These are phyloP conservation scores for Anarrhichthys ocellatus DNA, from an alignment of 2,113 vertebrate species.

Conservation along the genomic window DNA sequence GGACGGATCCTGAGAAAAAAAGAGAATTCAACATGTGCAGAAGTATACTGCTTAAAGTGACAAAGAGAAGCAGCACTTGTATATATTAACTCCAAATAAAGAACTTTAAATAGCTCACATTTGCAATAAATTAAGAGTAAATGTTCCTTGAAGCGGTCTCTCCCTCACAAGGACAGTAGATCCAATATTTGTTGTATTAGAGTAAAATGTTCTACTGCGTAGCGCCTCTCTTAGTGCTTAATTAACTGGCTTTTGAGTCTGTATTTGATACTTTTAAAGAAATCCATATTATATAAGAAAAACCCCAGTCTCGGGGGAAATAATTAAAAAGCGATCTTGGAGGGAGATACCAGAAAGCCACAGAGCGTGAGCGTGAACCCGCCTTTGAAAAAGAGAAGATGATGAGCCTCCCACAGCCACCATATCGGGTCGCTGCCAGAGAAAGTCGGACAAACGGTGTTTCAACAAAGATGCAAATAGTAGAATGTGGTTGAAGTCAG, in stretches of 20 bases:
- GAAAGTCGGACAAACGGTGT: not conserved
- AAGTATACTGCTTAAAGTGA: not conserved
- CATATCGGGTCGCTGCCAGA: not conserved
- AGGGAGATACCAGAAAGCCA: not conserved
- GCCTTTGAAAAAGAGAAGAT: conserved; percentile 14
- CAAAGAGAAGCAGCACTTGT: not conserved
- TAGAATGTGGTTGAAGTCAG: not conserved
- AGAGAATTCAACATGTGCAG: not conserved
- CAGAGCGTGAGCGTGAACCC: not conserved
- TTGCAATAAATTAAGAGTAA: not conserved
- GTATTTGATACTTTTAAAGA: conserved; percentile 21
- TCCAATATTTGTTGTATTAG: conserved; percentile 20
- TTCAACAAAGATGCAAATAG: not conserved
- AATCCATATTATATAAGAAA: conserved; percentile 24
- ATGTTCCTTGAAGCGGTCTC: not conserved
- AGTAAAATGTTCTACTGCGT: not conserved
- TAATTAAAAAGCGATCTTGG: conserved; percentile 35
- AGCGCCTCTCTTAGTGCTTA: conserved; percentile 5
- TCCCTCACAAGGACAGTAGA: not conserved
- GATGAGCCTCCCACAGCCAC: not conserved
- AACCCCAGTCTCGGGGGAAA: conserved; percentile 33
- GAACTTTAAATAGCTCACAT: conserved; percentile 6
- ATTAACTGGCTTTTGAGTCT: conserved; percentile 25
- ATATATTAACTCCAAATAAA: conserved; percentile 12
- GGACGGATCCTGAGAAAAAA: not conserved